phyloP scores from a whole-genome alignment of 1,140 invertebrate genomes.

The Dreissena polymorpha region DNA sequence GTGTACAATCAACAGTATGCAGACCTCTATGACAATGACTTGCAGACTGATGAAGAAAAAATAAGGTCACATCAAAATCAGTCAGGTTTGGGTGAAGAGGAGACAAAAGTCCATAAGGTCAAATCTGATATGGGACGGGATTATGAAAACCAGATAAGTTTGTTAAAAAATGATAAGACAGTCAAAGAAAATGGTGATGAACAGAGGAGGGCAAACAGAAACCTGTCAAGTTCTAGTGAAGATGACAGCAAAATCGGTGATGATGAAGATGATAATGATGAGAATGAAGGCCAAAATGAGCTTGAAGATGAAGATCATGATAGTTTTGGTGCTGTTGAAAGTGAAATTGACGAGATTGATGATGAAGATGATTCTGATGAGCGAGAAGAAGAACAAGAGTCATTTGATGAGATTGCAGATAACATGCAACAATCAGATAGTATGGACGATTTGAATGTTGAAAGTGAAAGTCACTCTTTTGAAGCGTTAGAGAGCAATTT shows the following conservation, averaged over 20 bases:
- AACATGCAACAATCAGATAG: not conserved
- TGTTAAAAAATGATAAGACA: not conserved
- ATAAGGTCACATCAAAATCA: no score
- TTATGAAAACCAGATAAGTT: not conserved
- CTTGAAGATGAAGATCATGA: not conserved
- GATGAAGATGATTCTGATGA: conserved; percentile 1
- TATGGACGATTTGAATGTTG: not conserved
- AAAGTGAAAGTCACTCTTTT: not conserved
- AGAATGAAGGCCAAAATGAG: not conserved
- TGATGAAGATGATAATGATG: not conserved
- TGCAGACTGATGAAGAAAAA: no score
- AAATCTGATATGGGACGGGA: not conserved
- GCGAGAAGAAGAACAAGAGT: not conserved
- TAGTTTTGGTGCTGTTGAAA: not conserved
- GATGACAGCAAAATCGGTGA: not conserved
- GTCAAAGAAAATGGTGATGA: not conserved
- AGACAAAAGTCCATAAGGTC: no score
- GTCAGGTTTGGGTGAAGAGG: no score
- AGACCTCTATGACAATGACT: no score
- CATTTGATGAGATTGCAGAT: not conserved
- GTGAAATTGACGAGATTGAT: not conserved
- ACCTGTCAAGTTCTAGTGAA: not conserved
- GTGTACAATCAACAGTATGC: not conserved
- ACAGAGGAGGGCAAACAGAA: not conserved
- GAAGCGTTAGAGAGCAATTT: not conserved